A percentile compares a stretch with the other conserved stretches of the same genome.
phyloP scores from a whole-genome alignment of 2,888 invertebrate species.

The Salpingus planirostris region DNA sequence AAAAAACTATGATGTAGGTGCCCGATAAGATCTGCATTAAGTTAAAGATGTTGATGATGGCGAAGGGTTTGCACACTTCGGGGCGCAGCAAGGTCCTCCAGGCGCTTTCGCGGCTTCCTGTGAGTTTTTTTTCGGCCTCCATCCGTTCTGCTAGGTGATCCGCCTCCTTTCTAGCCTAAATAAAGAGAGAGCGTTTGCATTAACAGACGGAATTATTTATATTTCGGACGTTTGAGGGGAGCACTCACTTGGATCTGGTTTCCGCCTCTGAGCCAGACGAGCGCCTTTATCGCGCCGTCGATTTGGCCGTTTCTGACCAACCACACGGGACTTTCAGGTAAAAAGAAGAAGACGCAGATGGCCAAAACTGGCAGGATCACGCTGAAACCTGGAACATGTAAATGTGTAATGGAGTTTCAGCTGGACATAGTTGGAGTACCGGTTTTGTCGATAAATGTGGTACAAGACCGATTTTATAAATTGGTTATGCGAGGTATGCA shows the following conservation, averaged over 20 bases:
- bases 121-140: slow-evolving; percentile 48
- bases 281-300: slow-evolving; percentile 42
- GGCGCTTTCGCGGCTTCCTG: slow-evolving; percentile 28
- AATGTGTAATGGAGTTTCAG: neutral
- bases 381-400: slow-evolving; percentile 46
- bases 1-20: slow-evolving; percentile 69
- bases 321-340: slow-evolving; percentile 72
- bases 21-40: slow-evolving; percentile 65
- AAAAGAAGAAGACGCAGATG: slow-evolving; percentile 51
- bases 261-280: slow-evolving; percentile 36
- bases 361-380: slow-evolving; percentile 52
- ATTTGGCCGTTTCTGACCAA: slow-evolving; percentile 52
- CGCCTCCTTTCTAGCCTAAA: slow-evolving; percentile 52
- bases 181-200: slow-evolving; percentile 16
- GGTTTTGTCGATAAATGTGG: neutral
- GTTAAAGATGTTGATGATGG: slow-evolving; percentile 65
- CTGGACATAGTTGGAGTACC: too few species aligned
- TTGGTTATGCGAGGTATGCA: too few species aligned
- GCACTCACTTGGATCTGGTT: slow-evolving; percentile 34
- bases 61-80: slow-evolving; percentile 60
- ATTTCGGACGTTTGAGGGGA: too few species aligned
- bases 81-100: slow-evolving; percentile 44
- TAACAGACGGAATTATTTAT: too few species aligned
- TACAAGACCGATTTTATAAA: too few species aligned
- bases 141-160: slow-evolving; percentile 53